Evolutionary conservation across 2,113 vertebrate genomes (phyloP), one percentile per base, ranked within the genome.

Genomic region (Dryoscopus gambensis): DNA sequence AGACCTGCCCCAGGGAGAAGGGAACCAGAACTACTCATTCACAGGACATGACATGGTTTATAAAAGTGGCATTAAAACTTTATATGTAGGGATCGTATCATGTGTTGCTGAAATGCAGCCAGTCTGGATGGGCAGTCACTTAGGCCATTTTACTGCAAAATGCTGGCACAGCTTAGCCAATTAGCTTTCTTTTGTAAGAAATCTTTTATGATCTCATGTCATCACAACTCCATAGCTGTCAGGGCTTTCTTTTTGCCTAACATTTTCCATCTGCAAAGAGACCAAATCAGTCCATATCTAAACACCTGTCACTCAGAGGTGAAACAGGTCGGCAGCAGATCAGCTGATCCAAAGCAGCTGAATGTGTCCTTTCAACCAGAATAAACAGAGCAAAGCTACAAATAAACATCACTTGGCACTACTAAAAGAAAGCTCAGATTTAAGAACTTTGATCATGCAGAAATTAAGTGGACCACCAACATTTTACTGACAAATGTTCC

Each of bases 261-360:
- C 60, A 2, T 94, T 77, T 93, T 89, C 88, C 92, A 95, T 91
- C 68, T 97, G 89, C 68, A 90, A 68, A 78, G 33, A 71, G 81
- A 83, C 88, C 57, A 82, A 89, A 86, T 81, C 40, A 11, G 28
- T 55, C 67, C 60, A 97, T 97, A 92, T 95, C 96, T 96, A 98
- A 98, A 98, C 75, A 97, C 84, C 91, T 97, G 96, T 95, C 97
- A 95, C 22, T 97, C 96, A 86, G 90, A 73, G 60, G 83, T 96
- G 84, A 93, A 87, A n/a, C 49, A 75, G 65, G 46, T 60, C 40
- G 3, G 87, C 79, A 75, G 68, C 5, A 18, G 47, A 97, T 81
- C 95, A 91, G 91, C 96, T 93, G 83, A 96, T 95, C 57, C 73
- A 96, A 82, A 95, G 81, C 91, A 96, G 67, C 92, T 83, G 85